These are phyloP conservation scores for Phrynosoma blainvillii DNA, from an alignment of 2,113 vertebrate genomes.

Conservation along the genomic window DNA sequence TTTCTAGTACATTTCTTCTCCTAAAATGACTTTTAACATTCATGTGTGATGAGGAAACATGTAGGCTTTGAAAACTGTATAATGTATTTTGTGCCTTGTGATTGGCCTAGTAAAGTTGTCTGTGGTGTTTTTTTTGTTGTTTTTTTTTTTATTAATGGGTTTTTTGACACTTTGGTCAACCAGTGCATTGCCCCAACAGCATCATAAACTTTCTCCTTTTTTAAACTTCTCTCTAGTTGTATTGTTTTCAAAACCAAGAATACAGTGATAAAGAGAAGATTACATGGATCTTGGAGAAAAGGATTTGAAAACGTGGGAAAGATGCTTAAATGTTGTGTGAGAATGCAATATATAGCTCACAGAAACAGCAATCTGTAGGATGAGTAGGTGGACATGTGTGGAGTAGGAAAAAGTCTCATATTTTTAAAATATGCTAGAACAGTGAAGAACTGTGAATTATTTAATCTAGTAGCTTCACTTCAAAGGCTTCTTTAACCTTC, in stretches of 20 bases:
- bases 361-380: background rate
- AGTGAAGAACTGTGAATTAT: background rate
- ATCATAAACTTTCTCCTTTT: conserved; percentile 16
- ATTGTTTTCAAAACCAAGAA: conserved; percentile 5
- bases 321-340: background rate
- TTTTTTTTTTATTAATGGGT: conserved; percentile 49
- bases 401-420: background rate
- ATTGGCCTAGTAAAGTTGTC: too few relatives aligned
- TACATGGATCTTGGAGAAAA: background rate
- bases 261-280: background rate
- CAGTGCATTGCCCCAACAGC: conserved; percentile 57
- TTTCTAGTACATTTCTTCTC: too few relatives aligned
- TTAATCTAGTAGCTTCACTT: background rate
- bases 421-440: background rate
- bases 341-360: background rate
- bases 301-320: background rate
- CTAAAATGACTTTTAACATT: too few relatives aligned
- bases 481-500: background rate
- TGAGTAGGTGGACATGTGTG: background rate
- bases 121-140: too few relatives aligned
- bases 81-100: too few relatives aligned
- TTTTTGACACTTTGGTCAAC: conserved; percentile 47
- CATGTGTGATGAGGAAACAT: too few relatives aligned
- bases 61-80: too few relatives aligned
- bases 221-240: conserved; percentile 25